Conservation (phyloP, 2,888 invertebrate species). For the Drosophila kuntzei region DNA sequence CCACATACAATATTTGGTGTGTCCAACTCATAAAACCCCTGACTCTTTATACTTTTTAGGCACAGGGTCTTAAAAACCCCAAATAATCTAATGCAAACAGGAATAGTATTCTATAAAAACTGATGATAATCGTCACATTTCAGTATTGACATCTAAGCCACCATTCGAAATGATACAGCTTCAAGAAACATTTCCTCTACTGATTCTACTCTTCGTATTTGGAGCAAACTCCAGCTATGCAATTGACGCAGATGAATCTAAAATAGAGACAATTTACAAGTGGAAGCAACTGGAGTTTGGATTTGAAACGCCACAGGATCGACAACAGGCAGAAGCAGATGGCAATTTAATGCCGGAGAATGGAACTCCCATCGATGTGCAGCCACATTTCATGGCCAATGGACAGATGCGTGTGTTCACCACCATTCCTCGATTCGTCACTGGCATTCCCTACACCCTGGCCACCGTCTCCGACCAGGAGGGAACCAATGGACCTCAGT, state of each 20-base stretch:
- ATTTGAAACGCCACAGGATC: slow-evolving; percentile 87
- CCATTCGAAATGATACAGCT: slow-evolving; percentile 28
- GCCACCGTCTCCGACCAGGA: slow-evolving; percentile 88
- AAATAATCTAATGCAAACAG: no score
- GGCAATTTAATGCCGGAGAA: slow-evolving; percentile 87
- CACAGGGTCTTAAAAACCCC: no score
- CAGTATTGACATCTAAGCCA: background rate
- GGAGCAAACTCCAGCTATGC: background rate
- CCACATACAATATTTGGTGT: no score
- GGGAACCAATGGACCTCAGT: slow-evolving; percentile 85
- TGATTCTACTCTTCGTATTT: slow-evolving; percentile 2
- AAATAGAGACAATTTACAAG: slow-evolving; percentile 86
- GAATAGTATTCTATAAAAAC: slow-evolving; percentile 18
- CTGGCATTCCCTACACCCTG: slow-evolving; percentile 90
- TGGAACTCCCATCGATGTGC: slow-evolving; percentile 87
- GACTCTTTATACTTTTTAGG: no score
- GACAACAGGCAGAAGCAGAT: slow-evolving; percentile 85
- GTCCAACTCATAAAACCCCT: no score
- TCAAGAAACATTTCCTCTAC: background rate
- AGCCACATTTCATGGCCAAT: slow-evolving; percentile 63
- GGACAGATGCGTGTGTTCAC: slow-evolving; percentile 88
- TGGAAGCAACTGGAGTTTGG: slow-evolving; percentile 90
- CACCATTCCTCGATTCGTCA: slow-evolving; percentile 90
- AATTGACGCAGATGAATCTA: background rate
- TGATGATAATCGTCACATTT: slow-evolving; percentile 24